Percentiles rank a stretch among this genome's conserved stretches.
These are phyloP conservation scores for Cyclophora punctaria DNA, from an alignment of 2,888 invertebrate species.

Conservation along the genomic window DNA sequence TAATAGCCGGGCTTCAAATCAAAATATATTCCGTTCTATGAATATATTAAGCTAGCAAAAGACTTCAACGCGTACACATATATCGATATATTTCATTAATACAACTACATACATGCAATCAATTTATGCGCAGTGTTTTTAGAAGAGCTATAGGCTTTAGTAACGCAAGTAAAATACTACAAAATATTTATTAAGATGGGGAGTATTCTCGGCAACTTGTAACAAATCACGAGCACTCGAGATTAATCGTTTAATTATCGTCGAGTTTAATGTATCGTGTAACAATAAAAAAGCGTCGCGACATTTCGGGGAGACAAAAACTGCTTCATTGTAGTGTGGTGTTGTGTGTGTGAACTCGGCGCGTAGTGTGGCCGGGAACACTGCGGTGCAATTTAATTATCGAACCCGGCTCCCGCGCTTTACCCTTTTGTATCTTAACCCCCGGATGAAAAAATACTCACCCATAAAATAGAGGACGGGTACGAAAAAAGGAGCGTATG, in stretches of 20 bases:
- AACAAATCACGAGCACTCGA: slow-evolving; percentile 22
- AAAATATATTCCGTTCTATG: no score
- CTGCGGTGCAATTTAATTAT: slow-evolving; percentile 73
- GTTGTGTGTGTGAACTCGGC: slow-evolving; percentile 7
- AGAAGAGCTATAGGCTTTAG: no score
- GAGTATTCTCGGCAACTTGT: neutral
- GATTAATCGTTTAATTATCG: slow-evolving; percentile 46
- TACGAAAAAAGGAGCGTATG: slow-evolving; percentile 76
- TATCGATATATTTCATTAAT: no score
- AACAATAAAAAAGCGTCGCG: slow-evolving; percentile 27
- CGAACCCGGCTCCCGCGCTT: slow-evolving; percentile 63
- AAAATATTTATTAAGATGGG: no score
- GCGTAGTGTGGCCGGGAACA: slow-evolving; percentile 19
- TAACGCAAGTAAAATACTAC: no score
- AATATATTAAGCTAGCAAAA: slow-evolving; percentile 2
- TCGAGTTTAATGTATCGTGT: slow-evolving; percentile 45
- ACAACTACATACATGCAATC: no score
- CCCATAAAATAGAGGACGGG: slow-evolving; percentile 75
- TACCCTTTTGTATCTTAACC: slow-evolving; percentile 77
- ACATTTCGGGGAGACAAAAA: slow-evolving; percentile 14
- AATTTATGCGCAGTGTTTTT: no score
- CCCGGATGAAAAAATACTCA: slow-evolving; percentile 74
- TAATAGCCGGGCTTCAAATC: no score
- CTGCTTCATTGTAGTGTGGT: slow-evolving; percentile 1
- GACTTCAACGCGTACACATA: slow-evolving; percentile 12